Evolutionary conservation across 2,113 vertebrate genomes (phyloP).

Genomic region (Brachirus orientalis): DNA sequence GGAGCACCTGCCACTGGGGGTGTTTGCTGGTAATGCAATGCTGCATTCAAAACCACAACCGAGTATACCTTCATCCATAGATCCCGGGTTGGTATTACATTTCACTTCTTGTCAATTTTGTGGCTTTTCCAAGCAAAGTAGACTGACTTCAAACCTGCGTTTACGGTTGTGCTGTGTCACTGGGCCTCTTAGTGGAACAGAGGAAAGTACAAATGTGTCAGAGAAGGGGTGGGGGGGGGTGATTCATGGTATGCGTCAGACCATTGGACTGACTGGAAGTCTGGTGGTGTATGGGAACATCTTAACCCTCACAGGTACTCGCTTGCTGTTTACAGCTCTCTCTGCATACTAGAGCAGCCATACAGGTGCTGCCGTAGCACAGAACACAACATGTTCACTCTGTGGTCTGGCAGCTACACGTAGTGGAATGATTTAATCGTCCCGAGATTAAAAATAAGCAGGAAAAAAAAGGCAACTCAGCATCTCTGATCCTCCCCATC

Average conservation of each 20-base stretch:
- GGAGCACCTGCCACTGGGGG: constrained; percentile 16
- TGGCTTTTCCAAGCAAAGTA: constrained; percentile 35
- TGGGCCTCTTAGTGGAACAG: constrained; percentile 59
- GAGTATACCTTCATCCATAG: constrained; percentile 6
- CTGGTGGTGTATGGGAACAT: constrained; percentile 60
- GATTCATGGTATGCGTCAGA: constrained; percentile 79
- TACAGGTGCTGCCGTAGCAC: constrained; percentile 20
- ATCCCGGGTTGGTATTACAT: constrained; percentile 26
- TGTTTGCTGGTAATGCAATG: constrained; percentile 28
- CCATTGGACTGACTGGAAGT: constrained; percentile 67
- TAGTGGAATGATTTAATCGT: constrained; percentile 31
- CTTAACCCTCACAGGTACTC: constrained; percentile 51
- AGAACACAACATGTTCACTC: not conserved
- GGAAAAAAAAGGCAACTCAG: constrained; percentile 55
- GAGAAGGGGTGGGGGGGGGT: constrained; percentile 56
- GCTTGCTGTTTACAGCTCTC: constrained; percentile 28
- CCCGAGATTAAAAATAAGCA: constrained; percentile 41
- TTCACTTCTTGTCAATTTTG: constrained; percentile 8
- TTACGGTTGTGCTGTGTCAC: constrained; percentile 73
- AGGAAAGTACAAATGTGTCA: constrained; percentile 58
- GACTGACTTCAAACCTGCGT: constrained; percentile 56
- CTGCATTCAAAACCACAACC: constrained; percentile 17
- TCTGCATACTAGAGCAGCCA: constrained; percentile 3
- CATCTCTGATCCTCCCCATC: constrained; percentile 38
- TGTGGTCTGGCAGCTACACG: not conserved